phyloP scores from a whole-genome alignment of 2,113 vertebrate genomes.

The Bettongia penicillata region DNA sequence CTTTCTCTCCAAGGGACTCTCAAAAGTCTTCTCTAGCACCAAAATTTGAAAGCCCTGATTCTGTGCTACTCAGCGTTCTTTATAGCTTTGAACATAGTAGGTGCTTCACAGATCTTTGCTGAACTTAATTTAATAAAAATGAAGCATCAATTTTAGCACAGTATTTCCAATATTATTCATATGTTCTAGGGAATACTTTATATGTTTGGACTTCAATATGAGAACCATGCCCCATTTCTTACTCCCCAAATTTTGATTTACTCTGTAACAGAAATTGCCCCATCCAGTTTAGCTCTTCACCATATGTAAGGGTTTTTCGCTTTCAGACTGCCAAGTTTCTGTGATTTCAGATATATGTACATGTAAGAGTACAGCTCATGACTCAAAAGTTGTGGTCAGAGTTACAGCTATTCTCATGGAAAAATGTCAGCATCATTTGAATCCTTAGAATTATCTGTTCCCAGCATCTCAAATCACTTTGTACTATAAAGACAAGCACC shows the following conservation, averaged over 20 bases:
- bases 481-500: not conserved
- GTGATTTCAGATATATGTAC: no score
- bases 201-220: not conserved
- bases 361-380: not conserved
- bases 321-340: not conserved
- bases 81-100: not conserved
- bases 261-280: not conserved
- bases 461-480: not conserved
- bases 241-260: not conserved
- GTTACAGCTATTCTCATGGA: not conserved
- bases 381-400: not conserved
- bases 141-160: not conserved
- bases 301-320: not conserved
- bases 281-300: not conserved
- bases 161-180: not conserved
- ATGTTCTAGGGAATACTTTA: not conserved
- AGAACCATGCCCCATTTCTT: not conserved
- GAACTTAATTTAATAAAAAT: not conserved
- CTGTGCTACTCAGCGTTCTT: not conserved
- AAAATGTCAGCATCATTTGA: not conserved
- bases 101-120: not conserved
- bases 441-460: not conserved
- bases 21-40: not conserved
- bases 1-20: not conserved
- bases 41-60: not conserved